Evolutionary conservation across 2,113 vertebrate species (phyloP), one percentile per base, ranked within the genome.

Genomic region (Zosterops hypoxanthus): DNA sequence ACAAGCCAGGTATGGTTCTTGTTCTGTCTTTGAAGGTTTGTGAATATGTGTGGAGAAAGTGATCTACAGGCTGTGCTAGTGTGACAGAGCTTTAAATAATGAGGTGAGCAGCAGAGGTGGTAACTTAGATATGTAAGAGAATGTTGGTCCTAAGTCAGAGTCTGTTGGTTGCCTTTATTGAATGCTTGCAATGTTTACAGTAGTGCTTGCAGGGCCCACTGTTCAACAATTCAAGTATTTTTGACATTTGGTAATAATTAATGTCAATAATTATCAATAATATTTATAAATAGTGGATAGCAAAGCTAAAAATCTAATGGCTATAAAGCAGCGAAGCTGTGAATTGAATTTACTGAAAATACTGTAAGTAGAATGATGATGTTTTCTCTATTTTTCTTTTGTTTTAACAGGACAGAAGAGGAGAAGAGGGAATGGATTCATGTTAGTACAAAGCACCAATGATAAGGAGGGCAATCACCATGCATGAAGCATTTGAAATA

Each of bases 391-490:
- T 88, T 72, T 91, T 89, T 31, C 85, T 79, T 97, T 87, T 98
- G 33, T 86, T 93, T 97, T 96, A 93, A 79, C 90, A 99, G 99
- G 97, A 99, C 99, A 9, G 99, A 99, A 91, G 99, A 99, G 55
- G 99, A 99, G 95, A 99, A 99, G 92, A 98, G 98, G 95, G 99
- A 99, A 53, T 99, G 99, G 99, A 99, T 99, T 95, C 98, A 99
- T 98, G 99, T 98, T 94, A 98, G 94, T 91, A 71, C 53, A 73
- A 88, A 90, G n/a, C 55, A 71, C 26, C 78, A 91, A 15, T 31
- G 56, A 77, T 90, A 60, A 3, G 55, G 44, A 78, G 47, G 26
- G 59, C 49, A 75, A 20, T 39, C 29, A 28, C 31, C 22, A 8
- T 28, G 33, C 59, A 91, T 47, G n/a, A 72, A 80, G 46, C 68